phyloP scores from a whole-genome alignment of 2,888 invertebrate species.

The Drosophila mettleri region DNA sequence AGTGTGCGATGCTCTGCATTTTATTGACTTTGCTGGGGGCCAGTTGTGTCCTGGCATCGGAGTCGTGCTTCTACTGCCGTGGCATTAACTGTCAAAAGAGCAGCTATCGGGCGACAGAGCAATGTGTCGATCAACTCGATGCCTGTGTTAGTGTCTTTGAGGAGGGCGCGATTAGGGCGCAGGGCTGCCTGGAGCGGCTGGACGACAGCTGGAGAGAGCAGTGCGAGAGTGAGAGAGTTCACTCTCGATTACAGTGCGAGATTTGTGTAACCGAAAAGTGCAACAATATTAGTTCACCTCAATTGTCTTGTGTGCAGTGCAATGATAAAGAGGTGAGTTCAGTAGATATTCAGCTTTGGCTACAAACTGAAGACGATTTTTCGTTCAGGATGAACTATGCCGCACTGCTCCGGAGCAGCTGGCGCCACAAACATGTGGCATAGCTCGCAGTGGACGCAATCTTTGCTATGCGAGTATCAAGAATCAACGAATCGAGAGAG shows the following conservation, averaged over 20 bases:
- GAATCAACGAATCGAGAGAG: slow-evolving; percentile 35
- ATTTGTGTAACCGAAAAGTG: slow-evolving; percentile 60
- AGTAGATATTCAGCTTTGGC: background rate
- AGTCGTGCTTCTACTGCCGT: slow-evolving; percentile 65
- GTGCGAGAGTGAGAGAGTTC: slow-evolving; percentile 33
- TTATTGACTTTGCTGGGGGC: slow-evolving; percentile 35
- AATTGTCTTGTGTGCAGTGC: slow-evolving; percentile 70
- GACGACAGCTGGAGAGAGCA: slow-evolving; percentile 28
- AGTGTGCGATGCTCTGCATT: slow-evolving; percentile 15
- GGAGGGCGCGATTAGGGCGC: slow-evolving; percentile 57
- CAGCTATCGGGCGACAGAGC: slow-evolving; percentile 51
- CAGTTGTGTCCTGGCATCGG: slow-evolving; percentile 40
- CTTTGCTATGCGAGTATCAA: slow-evolving; percentile 51
- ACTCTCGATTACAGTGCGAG: slow-evolving; percentile 37
- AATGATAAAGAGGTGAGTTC: slow-evolving; percentile 60
- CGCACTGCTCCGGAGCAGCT: slow-evolving; percentile 35
- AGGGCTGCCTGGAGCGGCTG: slow-evolving; percentile 66
- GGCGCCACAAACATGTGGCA: slow-evolving; percentile 28
- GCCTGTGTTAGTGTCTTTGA: slow-evolving; percentile 74
- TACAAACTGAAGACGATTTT: background rate
- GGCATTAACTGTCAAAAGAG: slow-evolving; percentile 73
- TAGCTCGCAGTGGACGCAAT: slow-evolving; percentile 57
- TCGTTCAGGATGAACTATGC: slow-evolving; percentile 39
- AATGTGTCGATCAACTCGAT: slow-evolving; percentile 70
- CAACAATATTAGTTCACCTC: slow-evolving; percentile 56